Evolutionary conservation across 2,113 vertebrate genomes (phyloP).

Genomic region (Cisticola juncidis): DNA sequence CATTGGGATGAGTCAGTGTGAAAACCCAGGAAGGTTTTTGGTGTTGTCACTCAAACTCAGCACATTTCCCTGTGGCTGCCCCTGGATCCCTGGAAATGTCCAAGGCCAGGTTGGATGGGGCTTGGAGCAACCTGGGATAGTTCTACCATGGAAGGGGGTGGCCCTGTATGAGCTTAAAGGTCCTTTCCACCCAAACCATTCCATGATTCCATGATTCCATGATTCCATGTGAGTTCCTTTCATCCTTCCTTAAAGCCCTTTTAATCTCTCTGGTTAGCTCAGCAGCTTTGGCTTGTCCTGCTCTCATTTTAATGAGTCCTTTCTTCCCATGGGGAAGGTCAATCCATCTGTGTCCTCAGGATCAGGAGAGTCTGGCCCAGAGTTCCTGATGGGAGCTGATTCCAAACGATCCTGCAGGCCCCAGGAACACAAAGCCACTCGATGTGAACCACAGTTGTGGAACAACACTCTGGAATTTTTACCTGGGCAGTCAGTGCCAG

Average conservation of each 20-base stretch:
- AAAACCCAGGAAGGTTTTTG: not conserved
- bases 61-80: not conserved
- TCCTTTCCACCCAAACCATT: not conserved
- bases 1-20: not conserved
- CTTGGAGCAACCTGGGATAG: not conserved
- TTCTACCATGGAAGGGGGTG: not conserved
- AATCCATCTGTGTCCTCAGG: not conserved
- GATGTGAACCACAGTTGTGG: not conserved
- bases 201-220: not conserved
- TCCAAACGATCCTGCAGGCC: not conserved
- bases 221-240: not conserved
- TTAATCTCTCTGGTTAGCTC: not conserved
- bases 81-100: not conserved
- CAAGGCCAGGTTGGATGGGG: fast-evolving
- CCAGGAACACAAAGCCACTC: not conserved
- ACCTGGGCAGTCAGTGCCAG: not conserved
- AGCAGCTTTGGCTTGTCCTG: not conserved
- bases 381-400: not conserved
- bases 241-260: not conserved
- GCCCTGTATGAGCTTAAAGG: not conserved
- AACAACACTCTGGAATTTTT: not conserved
- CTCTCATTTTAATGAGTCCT: not conserved
- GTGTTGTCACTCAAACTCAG: not conserved
- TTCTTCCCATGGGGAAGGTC: not conserved
- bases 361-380: not conserved